Conservation (phyloP, 2,113 vertebrate genomes). For the Peromyscus polionotus region DNA sequence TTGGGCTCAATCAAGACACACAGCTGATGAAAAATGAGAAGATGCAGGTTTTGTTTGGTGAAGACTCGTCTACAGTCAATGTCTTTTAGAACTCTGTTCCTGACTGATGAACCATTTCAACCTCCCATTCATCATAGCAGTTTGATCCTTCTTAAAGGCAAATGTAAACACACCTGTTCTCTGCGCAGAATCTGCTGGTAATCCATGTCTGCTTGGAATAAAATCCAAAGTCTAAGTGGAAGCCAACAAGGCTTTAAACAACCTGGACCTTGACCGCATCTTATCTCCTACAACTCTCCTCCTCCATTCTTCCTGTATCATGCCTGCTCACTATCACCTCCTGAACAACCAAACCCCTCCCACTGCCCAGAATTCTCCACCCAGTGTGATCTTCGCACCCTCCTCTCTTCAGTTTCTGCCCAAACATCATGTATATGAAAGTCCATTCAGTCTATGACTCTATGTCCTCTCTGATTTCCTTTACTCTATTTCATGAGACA, state of each 20-base stretch:
- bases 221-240: background rate
- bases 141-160: background rate
- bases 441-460: background rate
- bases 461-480: background rate
- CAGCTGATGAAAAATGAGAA: background rate
- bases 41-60: background rate
- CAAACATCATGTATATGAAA: conserved; percentile 15
- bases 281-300: background rate
- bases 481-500: background rate
- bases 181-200: background rate
- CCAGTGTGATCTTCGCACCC: background rate
- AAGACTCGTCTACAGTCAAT: background rate
- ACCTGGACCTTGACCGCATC: background rate
- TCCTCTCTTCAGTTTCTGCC: background rate
- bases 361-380: background rate
- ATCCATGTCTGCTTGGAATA: background rate
- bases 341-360: background rate
- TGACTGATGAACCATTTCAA: background rate
- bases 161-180: background rate
- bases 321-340: background rate
- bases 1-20: background rate
- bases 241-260: background rate
- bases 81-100: background rate
- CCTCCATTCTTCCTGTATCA: background rate
- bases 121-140: background rate